phyloP scores from a whole-genome alignment of 2,113 vertebrate genomes.

The Centropus unirufus region DNA sequence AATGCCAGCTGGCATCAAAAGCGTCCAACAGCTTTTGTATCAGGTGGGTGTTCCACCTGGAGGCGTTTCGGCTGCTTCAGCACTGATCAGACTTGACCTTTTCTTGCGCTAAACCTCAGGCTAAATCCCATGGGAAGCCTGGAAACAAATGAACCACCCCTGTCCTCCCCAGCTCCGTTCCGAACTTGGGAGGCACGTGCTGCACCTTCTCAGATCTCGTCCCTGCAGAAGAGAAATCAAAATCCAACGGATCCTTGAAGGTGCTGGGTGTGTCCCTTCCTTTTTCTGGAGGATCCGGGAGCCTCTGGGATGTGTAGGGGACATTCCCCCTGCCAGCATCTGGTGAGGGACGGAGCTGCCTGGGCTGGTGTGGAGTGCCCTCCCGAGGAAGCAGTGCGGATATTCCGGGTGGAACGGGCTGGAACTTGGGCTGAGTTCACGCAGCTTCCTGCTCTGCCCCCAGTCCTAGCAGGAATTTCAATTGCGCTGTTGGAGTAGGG shows the following conservation, averaged over 20 bases:
- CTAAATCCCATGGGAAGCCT: neutral
- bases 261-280: neutral
- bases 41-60: neutral
- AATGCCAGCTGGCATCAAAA: neutral
- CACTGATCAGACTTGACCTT: neutral
- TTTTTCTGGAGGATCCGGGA: neutral
- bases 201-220: neutral
- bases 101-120: neutral
- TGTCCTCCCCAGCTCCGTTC: neutral
- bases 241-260: neutral
- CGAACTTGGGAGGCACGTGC: neutral
- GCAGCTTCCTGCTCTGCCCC: neutral
- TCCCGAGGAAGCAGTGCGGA: neutral
- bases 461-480: neutral
- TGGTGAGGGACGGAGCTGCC: rapidly evolving
- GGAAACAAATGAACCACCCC: neutral
- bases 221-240: neutral
- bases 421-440: no score
- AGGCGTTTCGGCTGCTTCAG: neutral
- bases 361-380: neutral
- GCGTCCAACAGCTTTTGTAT: no score
- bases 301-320: neutral
- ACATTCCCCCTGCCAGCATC: rapidly evolving
- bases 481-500: rapidly evolving
- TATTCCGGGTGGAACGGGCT: neutral